A percentile compares a stretch with the other conserved stretches of the same genome.
Conservation (phyloP, 1,140 invertebrate species). For the Maconellicoccus hirsutus region DNA sequence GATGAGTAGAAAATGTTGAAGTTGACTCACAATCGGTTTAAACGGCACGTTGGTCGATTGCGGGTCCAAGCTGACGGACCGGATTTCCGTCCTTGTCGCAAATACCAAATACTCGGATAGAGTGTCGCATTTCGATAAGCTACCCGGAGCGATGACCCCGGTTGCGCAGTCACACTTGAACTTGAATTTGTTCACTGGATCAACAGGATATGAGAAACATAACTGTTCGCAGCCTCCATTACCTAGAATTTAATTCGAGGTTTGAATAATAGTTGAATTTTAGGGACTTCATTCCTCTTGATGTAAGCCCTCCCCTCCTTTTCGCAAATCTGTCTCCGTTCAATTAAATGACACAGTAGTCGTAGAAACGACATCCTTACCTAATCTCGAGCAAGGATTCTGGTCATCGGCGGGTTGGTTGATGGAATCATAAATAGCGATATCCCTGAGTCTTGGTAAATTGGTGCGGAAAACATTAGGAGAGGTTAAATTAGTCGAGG, state of each 20-base stretch:
- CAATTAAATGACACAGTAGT: background rate
- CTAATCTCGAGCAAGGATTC: conserved; percentile 58
- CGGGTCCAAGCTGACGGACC: conserved; percentile 71
- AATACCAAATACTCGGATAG: conserved; percentile 83
- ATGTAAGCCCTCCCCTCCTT: too few species aligned
- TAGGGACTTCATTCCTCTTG: too few species aligned
- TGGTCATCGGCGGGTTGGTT: conserved; percentile 71
- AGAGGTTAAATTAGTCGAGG: conserved; percentile 49
- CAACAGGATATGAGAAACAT: conserved; percentile 80
- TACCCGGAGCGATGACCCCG: conserved; percentile 48
- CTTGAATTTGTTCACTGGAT: conserved; percentile 38
- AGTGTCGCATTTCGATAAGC: conserved; percentile 59
- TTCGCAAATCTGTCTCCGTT: too few species aligned
- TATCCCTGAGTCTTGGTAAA: conserved; percentile 69
- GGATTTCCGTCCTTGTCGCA: conserved; percentile 80
- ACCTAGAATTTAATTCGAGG: conserved; percentile 31
- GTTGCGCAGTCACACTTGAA: conserved; percentile 82
- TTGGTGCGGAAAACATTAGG: conserved; percentile 61
- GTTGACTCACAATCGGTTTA: conserved; percentile 47
- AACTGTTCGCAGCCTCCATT: conserved; percentile 85
- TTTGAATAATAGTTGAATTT: too few species aligned
- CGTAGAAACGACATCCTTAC: conserved; percentile 22
- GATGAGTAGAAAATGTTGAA: background rate
- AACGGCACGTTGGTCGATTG: conserved; percentile 70
- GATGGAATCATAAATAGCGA: conserved; percentile 76